Percentiles rank a stretch among this genome's conserved stretches.
Conservation (phyloP, 2,797 vertebrate genomes). For the Centropyge bicolor region DNA sequence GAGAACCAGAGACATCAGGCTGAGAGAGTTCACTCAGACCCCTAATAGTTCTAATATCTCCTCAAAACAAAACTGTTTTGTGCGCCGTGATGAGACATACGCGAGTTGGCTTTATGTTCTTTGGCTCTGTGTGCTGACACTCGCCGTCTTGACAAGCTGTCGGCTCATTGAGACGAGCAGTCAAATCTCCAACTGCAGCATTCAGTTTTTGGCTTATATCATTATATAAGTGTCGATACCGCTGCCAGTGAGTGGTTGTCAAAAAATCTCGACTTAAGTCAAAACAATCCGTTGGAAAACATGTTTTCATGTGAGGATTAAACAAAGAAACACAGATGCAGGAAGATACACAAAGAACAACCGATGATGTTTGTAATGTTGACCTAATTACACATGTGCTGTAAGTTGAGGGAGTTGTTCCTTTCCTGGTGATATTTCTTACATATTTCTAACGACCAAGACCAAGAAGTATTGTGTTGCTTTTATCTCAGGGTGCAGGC, state of each 20-base stretch:
- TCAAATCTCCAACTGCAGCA: constrained; percentile 19
- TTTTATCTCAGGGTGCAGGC: not conserved
- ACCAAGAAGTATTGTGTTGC: not conserved
- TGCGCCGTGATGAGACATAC: not conserved
- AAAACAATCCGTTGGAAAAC: not conserved
- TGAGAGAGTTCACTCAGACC: constrained; percentile 34
- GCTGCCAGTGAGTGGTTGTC: constrained; percentile 6
- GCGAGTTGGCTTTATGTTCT: constrained; percentile 14
- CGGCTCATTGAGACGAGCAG: constrained; percentile 23
- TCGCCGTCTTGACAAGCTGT: constrained; percentile 30
- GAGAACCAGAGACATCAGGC: constrained; percentile 36
- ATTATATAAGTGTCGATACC: constrained; percentile 18
- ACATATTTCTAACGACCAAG: not conserved
- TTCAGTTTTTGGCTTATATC: constrained; percentile 29
- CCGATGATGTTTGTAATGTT: not conserved
- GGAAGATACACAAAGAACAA: constrained; percentile 8
- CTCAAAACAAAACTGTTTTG: constrained; percentile 34
- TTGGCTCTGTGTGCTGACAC: not conserved
- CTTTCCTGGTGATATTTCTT: constrained; percentile 21
- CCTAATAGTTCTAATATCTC: constrained; percentile 30
- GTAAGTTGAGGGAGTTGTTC: not conserved
- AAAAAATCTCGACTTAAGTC: not conserved
- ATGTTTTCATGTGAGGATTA: not conserved
- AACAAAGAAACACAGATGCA: not conserved
- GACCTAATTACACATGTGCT: constrained; percentile 37